phyloP scores from a whole-genome alignment of 2,888 invertebrate genomes.

The Agonopterix arenella region DNA sequence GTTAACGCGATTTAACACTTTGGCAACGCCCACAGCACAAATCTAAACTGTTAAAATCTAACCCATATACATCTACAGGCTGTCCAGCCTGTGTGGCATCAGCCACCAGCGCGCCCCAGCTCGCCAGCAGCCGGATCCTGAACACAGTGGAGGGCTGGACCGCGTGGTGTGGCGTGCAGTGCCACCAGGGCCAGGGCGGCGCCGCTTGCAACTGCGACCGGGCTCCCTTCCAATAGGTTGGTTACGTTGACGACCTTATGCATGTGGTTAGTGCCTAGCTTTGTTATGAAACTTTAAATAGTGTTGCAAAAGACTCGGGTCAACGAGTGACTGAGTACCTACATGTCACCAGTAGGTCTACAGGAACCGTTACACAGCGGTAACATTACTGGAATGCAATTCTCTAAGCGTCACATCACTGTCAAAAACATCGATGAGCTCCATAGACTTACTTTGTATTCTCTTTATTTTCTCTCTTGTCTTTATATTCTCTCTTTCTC shows the following conservation, averaged over 20 bases:
- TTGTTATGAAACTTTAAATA: not conserved
- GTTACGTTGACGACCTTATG: not conserved
- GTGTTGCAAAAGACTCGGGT: no score
- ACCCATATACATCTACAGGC: conserved; percentile 26
- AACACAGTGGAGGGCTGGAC: conserved; percentile 74
- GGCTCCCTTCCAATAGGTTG: conserved; percentile 73
- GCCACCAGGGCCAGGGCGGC: conserved; percentile 83
- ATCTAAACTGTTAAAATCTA: no score
- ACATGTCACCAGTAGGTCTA: no score
- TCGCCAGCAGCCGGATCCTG: conserved; percentile 22
- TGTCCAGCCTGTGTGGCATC: conserved; percentile 55
- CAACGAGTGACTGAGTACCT: not conserved
- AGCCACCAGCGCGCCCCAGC: conserved; percentile 10
- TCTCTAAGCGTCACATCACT: no score
- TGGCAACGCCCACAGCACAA: no score
- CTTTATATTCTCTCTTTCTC: no score
- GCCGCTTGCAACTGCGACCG: conserved; percentile 86
- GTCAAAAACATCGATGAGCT: no score
- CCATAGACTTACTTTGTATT: no score
- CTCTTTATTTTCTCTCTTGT: no score
- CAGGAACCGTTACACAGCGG: no score
- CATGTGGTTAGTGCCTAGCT: not conserved
- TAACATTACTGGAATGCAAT: no score
- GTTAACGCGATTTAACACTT: no score
- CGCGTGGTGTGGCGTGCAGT: conserved; percentile 80